Base-by-base conservation (phyloP, 1,140 invertebrate genomes). In the Pseudachorutes palmiensis region DNA sequence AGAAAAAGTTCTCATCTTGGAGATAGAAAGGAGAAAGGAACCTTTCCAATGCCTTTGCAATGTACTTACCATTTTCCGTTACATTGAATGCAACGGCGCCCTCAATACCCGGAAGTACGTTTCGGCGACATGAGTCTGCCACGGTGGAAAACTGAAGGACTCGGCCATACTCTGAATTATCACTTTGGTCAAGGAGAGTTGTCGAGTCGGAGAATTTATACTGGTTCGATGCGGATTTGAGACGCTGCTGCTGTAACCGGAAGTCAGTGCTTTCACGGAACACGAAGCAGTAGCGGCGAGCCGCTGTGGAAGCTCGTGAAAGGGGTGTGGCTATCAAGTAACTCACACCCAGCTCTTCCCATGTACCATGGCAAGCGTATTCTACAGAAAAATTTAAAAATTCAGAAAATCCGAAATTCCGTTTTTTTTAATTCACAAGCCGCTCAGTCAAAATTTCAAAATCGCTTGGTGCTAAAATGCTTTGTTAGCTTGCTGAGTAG, bases 361-460 rank as follows among this genome's bases (percentile, higher is more conserved):
- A 92, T 69, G 84, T 84, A 68, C 89, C 90, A 76, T 91, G 88
- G 79, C 90, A 92, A 1, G 87, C 88, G 79, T 92, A 93, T 72
- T 87, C 90, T 72, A 26, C 9, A 55, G 3, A 28, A 2, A 65
- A 59, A 12, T 9, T 45, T 45, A 12, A 9, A 9, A 45, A 45
- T 9, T 45, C 36, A 12, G 19, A n/a, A 14, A 28, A 57, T 12
- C 19, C 26, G 55, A 14, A n/a, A n/a, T n/a, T n/a, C n/a, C n/a
- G n/a, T n/a, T n/a, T 22, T 2, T 36, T 29, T n/a, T 41, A 28
- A 28, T 30, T 60, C 12, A 14, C 24, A 5, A 29, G 5, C 24
- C 30, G n/a, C 58, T 5, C 28, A 60, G 24, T 29, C 30, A 14
- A 60, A 14, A 29, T 9, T 5, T 14, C 12, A 19, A 5, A 24